phyloP scores from a whole-genome alignment of 2,888 invertebrate species.

The Hipparchia sbordonii region DNA sequence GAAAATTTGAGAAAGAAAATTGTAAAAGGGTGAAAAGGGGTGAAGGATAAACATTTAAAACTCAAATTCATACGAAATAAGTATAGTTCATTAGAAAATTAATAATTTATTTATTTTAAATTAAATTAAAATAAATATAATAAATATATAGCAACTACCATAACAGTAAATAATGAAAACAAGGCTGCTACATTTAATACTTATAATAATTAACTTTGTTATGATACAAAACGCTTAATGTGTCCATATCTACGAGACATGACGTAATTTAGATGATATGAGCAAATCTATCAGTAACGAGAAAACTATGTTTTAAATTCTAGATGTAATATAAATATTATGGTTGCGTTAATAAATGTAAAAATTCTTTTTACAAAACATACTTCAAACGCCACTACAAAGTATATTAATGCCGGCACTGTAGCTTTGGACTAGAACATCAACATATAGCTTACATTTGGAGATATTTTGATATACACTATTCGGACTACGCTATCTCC shows the following conservation, averaged over 20 bases:
- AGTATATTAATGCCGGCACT: too few species aligned
- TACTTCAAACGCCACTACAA: too few species aligned
- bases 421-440: not conserved
- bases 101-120: too few species aligned
- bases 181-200: not conserved
- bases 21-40: too few species aligned
- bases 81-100: too few species aligned
- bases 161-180: not conserved
- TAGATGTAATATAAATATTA: not conserved
- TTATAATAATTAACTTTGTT: not conserved
- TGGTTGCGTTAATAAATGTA: not conserved
- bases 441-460: not conserved
- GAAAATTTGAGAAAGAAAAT: too few species aligned
- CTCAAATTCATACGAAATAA: too few species aligned
- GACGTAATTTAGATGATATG: constrained; percentile 21
- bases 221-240: constrained; percentile 4
- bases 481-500: not conserved
- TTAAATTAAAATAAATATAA: too few species aligned
- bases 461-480: not conserved
- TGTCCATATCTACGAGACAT: constrained; percentile 23
- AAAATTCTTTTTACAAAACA: too few species aligned
- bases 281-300: constrained; percentile 22
- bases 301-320: constrained; percentile 18
- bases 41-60: too few species aligned
- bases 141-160: too few species aligned